Conservation (phyloP, 2,888 invertebrate species). For the Phrixothrix hirtus region DNA sequence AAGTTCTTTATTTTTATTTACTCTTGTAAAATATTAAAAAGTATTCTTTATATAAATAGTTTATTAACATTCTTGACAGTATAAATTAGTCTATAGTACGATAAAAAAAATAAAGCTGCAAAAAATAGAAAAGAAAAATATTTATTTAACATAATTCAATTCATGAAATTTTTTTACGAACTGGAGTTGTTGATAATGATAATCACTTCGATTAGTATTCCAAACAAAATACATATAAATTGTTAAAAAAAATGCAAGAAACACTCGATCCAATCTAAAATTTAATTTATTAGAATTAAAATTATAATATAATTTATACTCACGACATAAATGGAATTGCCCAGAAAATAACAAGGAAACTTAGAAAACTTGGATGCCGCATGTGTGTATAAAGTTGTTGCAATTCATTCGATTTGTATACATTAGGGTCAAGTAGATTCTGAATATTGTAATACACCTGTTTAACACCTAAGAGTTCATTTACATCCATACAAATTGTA, state of each 20-base stretch:
- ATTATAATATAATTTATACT: slow-evolving; percentile 24
- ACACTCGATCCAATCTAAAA: slow-evolving; percentile 61
- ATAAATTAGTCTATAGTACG: too few relatives aligned
- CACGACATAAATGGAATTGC: slow-evolving; percentile 64
- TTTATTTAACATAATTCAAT: slow-evolving; percentile 43
- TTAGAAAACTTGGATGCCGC: slow-evolving; percentile 67
- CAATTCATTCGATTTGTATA: slow-evolving; percentile 60
- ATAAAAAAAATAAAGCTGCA: too few relatives aligned
- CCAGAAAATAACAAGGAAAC: slow-evolving; percentile 63
- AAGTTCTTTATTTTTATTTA: too few relatives aligned
- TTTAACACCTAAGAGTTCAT: slow-evolving; percentile 64
- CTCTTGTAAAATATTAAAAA: too few relatives aligned
- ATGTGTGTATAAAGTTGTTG: slow-evolving; percentile 61
- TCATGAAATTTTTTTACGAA: slow-evolving; percentile 58
- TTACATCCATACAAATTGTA: slow-evolving; percentile 65
- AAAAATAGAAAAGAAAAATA: too few relatives aligned
- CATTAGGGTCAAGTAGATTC: slow-evolving; percentile 58
- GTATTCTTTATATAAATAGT: too few relatives aligned
- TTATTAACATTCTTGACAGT: too few relatives aligned
- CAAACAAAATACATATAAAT: slow-evolving; percentile 65
- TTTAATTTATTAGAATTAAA: slow-evolving; percentile 12
- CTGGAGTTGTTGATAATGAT: slow-evolving; percentile 60
- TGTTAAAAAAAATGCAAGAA: slow-evolving; percentile 60
- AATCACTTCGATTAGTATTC: slow-evolving; percentile 63
- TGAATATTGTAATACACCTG: slow-evolving; percentile 64